These are phyloP conservation scores for Pungitius pungitius DNA, from an alignment of 2,113 vertebrate species.

Conservation along the genomic window DNA sequence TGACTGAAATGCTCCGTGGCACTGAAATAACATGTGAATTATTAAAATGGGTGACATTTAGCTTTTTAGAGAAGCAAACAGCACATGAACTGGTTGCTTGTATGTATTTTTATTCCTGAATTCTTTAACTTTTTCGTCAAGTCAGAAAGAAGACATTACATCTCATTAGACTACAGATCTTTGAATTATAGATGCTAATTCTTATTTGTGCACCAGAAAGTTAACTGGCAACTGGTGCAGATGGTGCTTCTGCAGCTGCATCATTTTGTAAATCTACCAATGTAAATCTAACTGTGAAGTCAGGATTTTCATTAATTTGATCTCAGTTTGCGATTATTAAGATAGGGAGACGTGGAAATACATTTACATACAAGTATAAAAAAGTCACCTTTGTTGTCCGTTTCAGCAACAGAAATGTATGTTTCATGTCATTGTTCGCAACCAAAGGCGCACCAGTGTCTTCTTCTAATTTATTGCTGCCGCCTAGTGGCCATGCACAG, in stretches of 20 bases:
- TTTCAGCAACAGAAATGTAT: conserved; percentile 9
- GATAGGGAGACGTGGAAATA: neutral
- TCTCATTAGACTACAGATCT: neutral
- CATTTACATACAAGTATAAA: neutral
- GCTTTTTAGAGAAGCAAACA: conserved; percentile 1
- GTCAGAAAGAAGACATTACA: neutral
- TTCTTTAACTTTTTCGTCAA: neutral
- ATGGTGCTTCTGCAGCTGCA: neutral
- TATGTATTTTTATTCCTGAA: neutral
- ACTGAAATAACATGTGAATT: conserved; percentile 60
- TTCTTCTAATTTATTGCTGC: conserved; percentile 62
- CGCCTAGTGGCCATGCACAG: conserved; percentile 48
- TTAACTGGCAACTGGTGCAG: neutral
- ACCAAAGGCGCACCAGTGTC: neutral
- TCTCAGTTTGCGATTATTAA: neutral
- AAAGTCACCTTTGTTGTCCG: neutral
- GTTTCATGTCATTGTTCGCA: neutral
- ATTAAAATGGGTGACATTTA: conserved; percentile 44
- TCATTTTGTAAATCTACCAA: neutral
- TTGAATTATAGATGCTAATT: neutral
- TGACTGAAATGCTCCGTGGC: conserved; percentile 35
- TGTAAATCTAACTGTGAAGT: neutral
- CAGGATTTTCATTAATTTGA: neutral
- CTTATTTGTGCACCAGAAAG: neutral
- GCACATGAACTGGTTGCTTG: neutral